These are phyloP conservation scores for Anas bernieri DNA, from an alignment of 2,797 vertebrate genomes.

Conservation along the genomic window DNA sequence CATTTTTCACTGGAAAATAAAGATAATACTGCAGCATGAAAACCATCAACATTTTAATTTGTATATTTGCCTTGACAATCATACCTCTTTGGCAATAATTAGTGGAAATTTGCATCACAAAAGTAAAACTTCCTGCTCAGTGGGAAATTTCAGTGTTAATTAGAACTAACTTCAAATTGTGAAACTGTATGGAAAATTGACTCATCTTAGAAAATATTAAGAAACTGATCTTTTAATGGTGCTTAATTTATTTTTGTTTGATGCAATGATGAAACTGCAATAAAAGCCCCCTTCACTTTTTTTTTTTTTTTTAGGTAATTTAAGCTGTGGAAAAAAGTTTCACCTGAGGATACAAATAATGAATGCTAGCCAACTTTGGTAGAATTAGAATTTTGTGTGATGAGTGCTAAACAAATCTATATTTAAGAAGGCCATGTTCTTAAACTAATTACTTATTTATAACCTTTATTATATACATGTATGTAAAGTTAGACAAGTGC, in stretches of 20 bases:
- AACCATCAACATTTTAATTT: neutral
- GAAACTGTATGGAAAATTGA: neutral
- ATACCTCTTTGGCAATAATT: neutral
- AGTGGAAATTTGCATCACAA: neutral
- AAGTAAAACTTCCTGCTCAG: neutral
- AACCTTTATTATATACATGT: neutral
- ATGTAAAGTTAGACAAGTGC: neutral
- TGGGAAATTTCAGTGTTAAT: neutral
- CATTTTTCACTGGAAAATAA: conserved; percentile 53
- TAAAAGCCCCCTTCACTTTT: neutral
- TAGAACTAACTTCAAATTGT: neutral
- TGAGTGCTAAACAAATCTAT: neutral
- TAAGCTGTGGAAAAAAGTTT: neutral
- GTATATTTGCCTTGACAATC: neutral
- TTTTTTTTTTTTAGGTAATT: no score
- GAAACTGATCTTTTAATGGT: no score
- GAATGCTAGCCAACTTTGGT: neutral
- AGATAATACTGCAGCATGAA: conserved; percentile 5
- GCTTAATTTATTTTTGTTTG: neutral
- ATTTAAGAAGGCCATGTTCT: neutral
- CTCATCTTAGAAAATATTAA: neutral
- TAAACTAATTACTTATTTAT: neutral
- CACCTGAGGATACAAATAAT: neutral
- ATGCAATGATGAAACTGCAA: neutral
- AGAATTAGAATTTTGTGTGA: neutral